These are phyloP conservation scores for Eleginops maclovinus DNA, from an alignment of 2,113 vertebrate genomes.

Conservation along the genomic window DNA sequence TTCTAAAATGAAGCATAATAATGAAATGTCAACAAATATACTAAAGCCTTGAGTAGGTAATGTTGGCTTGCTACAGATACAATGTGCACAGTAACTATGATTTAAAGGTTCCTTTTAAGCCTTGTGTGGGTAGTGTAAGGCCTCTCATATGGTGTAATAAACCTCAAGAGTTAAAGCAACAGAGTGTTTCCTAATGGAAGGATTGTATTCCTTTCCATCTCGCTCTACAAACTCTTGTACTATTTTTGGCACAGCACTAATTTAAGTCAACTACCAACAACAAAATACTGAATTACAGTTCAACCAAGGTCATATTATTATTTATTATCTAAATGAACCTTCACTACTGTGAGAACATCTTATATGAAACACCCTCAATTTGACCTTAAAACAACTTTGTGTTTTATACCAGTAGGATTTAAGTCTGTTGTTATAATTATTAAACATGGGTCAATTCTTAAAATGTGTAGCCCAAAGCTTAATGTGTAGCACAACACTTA, in stretches of 20 bases:
- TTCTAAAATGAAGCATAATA: not conserved
- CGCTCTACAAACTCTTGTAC: not conserved
- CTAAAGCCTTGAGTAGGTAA: not conserved
- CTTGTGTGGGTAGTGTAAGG: not conserved
- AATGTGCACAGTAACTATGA: not conserved
- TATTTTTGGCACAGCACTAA: conserved; percentile 37
- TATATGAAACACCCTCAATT: not conserved
- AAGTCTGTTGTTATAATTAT: not conserved
- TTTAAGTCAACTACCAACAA: conserved; percentile 17
- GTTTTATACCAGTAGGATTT: not conserved
- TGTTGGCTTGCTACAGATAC: not conserved
- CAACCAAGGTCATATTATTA: conserved; percentile 36
- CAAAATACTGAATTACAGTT: conserved; percentile 30
- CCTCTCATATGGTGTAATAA: not conserved
- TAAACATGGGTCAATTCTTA: conserved; percentile 1
- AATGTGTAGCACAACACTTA: conserved; percentile 13
- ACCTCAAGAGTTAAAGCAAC: not conserved
- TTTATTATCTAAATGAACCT: conserved; percentile 5
- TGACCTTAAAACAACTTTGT: not conserved
- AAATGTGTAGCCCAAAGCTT: conserved; percentile 9
- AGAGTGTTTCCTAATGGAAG: conserved; percentile 3
- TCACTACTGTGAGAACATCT: not conserved
- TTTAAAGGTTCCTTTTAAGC: conserved; percentile 9
- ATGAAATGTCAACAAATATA: not conserved
- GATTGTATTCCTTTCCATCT: conserved; percentile 22